Conservation (phyloP, 2,113 vertebrate species). For the Halichoerus grypus region DNA sequence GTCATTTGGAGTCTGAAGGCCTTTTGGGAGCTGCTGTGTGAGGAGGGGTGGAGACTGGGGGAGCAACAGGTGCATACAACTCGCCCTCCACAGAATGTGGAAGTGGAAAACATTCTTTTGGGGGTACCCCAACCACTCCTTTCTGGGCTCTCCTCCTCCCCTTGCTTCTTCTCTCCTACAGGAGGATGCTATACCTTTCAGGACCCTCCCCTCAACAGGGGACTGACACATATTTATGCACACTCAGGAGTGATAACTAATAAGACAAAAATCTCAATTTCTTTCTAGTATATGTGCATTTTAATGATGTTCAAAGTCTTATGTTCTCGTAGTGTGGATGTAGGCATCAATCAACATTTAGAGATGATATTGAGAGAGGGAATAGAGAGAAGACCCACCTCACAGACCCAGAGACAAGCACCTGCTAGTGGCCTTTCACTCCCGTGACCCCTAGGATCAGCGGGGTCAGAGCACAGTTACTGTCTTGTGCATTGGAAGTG, state of each 20-base stretch:
- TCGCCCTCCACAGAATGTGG: neutral
- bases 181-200: neutral
- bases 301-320: neutral
- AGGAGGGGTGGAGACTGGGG: neutral
- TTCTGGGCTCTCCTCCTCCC: neutral
- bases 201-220: neutral
- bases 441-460: neutral
- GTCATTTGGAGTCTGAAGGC: constrained; percentile 75
- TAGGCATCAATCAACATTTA: neutral
- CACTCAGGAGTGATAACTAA: neutral
- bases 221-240: neutral
- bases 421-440: neutral
- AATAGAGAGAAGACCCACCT: neutral
- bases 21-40: constrained; percentile 63
- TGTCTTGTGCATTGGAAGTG: neutral
- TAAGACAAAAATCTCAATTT: neutral
- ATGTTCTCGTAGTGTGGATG: neutral
- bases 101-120: neutral
- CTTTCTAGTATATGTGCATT: neutral
- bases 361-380: neutral
- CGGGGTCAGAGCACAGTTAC: neutral
- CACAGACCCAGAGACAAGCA: neutral
- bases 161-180: neutral
- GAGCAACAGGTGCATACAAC: constrained; percentile 12
- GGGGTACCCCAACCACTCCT: no score